Evolutionary conservation across 2,888 invertebrate genomes (phyloP).

Genomic region (Nematopogon swammerdamellus): DNA sequence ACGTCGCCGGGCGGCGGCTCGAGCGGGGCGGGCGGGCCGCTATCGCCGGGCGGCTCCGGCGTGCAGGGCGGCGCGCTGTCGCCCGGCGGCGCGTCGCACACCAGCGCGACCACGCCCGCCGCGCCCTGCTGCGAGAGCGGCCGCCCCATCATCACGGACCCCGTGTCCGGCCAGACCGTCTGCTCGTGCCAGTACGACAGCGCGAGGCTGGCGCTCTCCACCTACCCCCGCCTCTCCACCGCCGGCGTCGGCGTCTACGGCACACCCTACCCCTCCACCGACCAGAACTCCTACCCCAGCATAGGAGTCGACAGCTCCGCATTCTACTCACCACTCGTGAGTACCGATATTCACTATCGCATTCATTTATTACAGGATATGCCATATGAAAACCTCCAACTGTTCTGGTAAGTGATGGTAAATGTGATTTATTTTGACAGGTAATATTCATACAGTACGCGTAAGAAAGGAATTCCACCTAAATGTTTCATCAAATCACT

Average conservation of each 20-base stretch:
- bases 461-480: too few species aligned
- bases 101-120: slow-evolving; percentile 40
- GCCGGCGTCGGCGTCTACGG: slow-evolving; percentile 81
- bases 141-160: slow-evolving; percentile 88
- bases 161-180: slow-evolving; percentile 88
- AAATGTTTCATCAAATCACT: too few species aligned
- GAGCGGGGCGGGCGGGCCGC: slow-evolving; percentile 69
- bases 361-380: too few species aligned
- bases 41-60: slow-evolving; percentile 69
- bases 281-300: slow-evolving; percentile 90
- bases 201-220: slow-evolving; percentile 76
- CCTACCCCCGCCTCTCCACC: slow-evolving; percentile 74
- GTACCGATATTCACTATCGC: too few species aligned
- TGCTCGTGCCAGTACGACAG: slow-evolving; percentile 94
- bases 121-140: slow-evolving; percentile 86
- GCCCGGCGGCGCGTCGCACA: slow-evolving; percentile 55
- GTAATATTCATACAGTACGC: too few species aligned
- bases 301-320: slow-evolving; percentile 93
- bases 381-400: too few species aligned
- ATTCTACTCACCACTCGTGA: slow-evolving; percentile 93
- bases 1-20: slow-evolving; percentile 68
- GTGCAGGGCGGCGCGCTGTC: slow-evolving; percentile 57
- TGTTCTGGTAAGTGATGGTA: too few species aligned
- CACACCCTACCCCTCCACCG: slow-evolving; percentile 84
- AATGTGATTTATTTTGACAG: too few species aligned